A percentile compares a stretch with the other conserved stretches of the same genome.
These are phyloP conservation scores for Drosophila bifasciata DNA, from an alignment of 1,140 invertebrate species.

Conservation along the genomic window DNA sequence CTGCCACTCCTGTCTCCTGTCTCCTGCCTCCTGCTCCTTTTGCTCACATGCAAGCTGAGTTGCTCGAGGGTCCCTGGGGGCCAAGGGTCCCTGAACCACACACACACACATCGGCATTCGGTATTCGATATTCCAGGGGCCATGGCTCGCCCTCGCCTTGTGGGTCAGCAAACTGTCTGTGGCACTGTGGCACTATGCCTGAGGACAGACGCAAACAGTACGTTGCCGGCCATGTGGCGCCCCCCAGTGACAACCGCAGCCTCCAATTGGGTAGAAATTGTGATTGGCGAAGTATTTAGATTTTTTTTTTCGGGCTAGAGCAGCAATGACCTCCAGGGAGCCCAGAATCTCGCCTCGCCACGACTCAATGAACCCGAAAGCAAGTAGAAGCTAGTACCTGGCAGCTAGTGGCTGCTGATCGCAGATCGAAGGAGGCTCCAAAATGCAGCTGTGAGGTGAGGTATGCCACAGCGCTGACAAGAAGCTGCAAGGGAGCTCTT, in stretches of 20 bases:
- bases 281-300: constrained; percentile 15
- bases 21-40: no score
- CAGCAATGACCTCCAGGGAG: not conserved
- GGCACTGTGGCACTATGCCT: not conserved
- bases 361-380: not conserved
- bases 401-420: no score
- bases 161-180: constrained; percentile 40
- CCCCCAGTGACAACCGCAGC: no score
- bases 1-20: not conserved
- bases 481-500: no score
- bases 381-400: not conserved
- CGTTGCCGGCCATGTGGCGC: constrained; percentile 15
- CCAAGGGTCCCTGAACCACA: constrained; percentile 28
- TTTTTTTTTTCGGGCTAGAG: not conserved
- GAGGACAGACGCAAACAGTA: constrained; percentile 7
- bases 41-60: constrained; percentile 11
- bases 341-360: no score
- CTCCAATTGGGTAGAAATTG: constrained; percentile 50
- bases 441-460: no score
- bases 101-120: not conserved
- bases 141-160: not conserved
- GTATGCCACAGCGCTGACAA: no score
- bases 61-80: not conserved
- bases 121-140: no score
- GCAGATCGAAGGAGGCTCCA: no score